Base-by-base conservation (phyloP, 2,888 invertebrate genomes). In the Oligia strigilis region DNA sequence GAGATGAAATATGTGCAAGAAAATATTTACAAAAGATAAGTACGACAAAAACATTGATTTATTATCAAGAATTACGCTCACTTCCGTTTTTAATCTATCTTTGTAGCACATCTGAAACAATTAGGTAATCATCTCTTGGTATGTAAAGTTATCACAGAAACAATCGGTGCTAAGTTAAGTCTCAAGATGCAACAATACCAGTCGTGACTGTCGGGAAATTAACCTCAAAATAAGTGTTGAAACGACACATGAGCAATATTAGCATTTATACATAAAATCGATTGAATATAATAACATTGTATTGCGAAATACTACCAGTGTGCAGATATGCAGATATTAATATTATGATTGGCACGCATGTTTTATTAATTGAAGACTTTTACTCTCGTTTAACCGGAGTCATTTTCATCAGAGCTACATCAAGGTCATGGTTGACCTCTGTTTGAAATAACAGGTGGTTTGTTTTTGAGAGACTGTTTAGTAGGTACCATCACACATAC, bases 231-330 rank as follows among this genome's bases (percentile, higher is more conserved):
- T 72, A 43, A 74, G 43, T 85, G 84, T 73, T 40, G 87, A 36
- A 86, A 84, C 69, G 14, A 70, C 49, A 72, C 29, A 60, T 74
- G 17, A 55, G 23, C 64, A 55, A 76, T 43, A 69, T 55, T 19
- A 49, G 2, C n/a, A 69, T 75, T 29, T 83, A 73, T 14, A 75
- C 72, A 83, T 77, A 80, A 83, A 86, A 83, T 85, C 75, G 84
- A 83, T 85, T 83, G 58, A 77, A 75, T 78, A 70, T 62, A 46
- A 74, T 78, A 70, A 75, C n/a, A 36, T 66, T 60, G n/a, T 71
- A 64, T 64, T 82, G 64, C 71, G 73, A 74, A 82, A 86, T 66
- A 66, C 40, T 62, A 58, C 49, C 65, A 74, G 23, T 78, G 71
- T 65, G 66, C 62, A 64, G 58, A 76, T 78, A 86, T 77, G 76